Conservation (phyloP, 2,113 vertebrate genomes). For the Phylloscopus whistleri region DNA sequence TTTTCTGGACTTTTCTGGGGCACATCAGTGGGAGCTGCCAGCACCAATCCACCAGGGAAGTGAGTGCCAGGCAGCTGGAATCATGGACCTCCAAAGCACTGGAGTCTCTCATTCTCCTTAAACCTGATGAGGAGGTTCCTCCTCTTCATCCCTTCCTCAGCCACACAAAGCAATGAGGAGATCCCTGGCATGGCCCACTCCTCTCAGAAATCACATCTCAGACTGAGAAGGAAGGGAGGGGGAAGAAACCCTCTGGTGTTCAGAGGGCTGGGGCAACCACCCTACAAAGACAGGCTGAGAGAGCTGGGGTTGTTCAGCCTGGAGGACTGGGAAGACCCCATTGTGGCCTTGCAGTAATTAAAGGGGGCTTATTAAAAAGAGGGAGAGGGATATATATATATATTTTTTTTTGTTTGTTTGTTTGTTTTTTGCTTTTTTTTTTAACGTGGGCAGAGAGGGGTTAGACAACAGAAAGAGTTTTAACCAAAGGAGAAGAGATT, state of each 20-base stretch:
- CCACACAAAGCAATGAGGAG: not conserved
- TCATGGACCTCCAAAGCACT: fast-evolving
- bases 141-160: not conserved
- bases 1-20: not conserved
- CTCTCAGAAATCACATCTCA: not conserved
- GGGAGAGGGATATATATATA: too few species aligned
- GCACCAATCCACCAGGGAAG: not conserved
- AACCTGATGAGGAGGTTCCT: not conserved
- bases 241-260: not conserved
- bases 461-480: not conserved
- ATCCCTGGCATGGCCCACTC: not conserved
- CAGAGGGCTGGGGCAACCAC: not conserved
- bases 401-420: too few species aligned
- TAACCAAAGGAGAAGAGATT: not conserved
- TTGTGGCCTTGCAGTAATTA: not conserved
- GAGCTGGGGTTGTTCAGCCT: not conserved
- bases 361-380: not conserved
- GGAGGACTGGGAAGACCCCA: not conserved
- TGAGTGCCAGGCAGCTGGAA: fast-evolving
- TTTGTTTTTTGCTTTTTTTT: not conserved
- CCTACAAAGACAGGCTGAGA: not conserved
- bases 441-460: not conserved
- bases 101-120: not conserved
- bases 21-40: not conserved
- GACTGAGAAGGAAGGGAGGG: not conserved